phyloP scores from a whole-genome alignment of 2,888 invertebrate genomes.

The Ornithoptera priamus region DNA sequence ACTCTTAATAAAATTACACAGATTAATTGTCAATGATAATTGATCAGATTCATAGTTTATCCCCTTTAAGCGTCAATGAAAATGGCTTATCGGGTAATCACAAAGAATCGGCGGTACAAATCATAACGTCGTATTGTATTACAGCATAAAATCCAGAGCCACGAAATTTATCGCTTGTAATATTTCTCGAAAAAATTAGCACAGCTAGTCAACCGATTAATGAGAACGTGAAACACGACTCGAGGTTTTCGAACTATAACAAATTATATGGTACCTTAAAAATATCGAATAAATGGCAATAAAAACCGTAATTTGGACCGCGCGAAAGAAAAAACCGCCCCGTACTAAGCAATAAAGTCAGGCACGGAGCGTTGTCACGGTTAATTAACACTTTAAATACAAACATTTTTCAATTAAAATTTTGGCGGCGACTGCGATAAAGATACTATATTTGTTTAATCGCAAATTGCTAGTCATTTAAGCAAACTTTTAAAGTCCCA shows the following conservation, averaged over 20 bases:
- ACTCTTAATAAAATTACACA: slow-evolving; percentile 22
- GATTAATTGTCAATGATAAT: slow-evolving; percentile 21
- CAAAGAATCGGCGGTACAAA: slow-evolving; percentile 46
- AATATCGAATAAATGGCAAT: slow-evolving; percentile 62
- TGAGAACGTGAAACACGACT: slow-evolving; percentile 73
- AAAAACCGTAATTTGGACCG: slow-evolving; percentile 68
- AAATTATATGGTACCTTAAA: slow-evolving; percentile 63
- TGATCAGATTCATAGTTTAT: slow-evolving; percentile 25
- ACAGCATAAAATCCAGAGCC: slow-evolving; percentile 61
- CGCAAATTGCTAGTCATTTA: slow-evolving; percentile 16
- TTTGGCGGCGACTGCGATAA: slow-evolving; percentile 45
- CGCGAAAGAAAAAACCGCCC: slow-evolving; percentile 58
- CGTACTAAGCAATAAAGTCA: slow-evolving; percentile 54
- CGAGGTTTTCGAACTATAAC: slow-evolving; percentile 60
- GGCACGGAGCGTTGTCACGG: slow-evolving; percentile 58
- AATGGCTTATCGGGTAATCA: slow-evolving; percentile 41
- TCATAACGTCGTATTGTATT: slow-evolving; percentile 48
- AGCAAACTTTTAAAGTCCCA: slow-evolving; percentile 29
- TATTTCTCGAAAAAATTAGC: slow-evolving; percentile 72
- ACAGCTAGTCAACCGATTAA: slow-evolving; percentile 75
- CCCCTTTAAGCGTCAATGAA: slow-evolving; percentile 23
- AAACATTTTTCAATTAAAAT: slow-evolving; percentile 63
- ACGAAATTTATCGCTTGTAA: slow-evolving; percentile 68
- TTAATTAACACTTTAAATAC: slow-evolving; percentile 72
- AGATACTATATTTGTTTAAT: slow-evolving; percentile 33